These are phyloP conservation scores for Heterocephalus glaber DNA, from an alignment of 2,113 vertebrate species.

Conservation along the genomic window DNA sequence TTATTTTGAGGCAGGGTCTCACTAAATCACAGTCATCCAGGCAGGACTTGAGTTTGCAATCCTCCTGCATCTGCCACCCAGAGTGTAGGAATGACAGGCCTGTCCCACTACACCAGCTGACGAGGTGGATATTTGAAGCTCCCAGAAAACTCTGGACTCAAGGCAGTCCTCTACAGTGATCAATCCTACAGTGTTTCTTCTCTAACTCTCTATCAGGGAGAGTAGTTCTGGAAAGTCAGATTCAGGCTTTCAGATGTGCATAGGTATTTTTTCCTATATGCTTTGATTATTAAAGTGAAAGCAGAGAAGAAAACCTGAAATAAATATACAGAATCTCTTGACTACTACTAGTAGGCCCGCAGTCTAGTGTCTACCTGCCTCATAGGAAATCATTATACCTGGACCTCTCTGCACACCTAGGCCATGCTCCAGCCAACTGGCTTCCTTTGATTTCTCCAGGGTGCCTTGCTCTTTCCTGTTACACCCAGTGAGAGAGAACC, in stretches of 20 bases:
- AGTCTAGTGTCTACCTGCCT: not conserved
- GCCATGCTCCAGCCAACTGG: not conserved
- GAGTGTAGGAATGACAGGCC: not conserved
- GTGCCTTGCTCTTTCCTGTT: not conserved
- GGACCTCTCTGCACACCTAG: too few relatives aligned
- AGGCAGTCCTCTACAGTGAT: not conserved
- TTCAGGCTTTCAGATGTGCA: not conserved
- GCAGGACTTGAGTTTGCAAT: not conserved
- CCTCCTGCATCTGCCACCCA: not conserved
- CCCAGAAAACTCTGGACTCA: not conserved
- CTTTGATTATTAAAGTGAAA: conserved; percentile 27
- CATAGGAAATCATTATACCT: fast-evolving
- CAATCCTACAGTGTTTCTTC: not conserved
- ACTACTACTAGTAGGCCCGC: not conserved
- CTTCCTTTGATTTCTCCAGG: not conserved
- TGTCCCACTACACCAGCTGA: not conserved
- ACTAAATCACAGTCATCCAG: not conserved
- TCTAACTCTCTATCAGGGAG: not conserved
- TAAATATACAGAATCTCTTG: not conserved
- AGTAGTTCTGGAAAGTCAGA: not conserved
- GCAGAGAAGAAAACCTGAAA: not conserved
- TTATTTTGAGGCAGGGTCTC: not conserved
- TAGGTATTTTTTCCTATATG: not conserved
- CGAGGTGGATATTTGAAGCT: not conserved
- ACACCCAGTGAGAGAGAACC: too few relatives aligned